Evolutionary conservation across 2,113 vertebrate species (phyloP).

Genomic region (Heterocephalus glaber): DNA sequence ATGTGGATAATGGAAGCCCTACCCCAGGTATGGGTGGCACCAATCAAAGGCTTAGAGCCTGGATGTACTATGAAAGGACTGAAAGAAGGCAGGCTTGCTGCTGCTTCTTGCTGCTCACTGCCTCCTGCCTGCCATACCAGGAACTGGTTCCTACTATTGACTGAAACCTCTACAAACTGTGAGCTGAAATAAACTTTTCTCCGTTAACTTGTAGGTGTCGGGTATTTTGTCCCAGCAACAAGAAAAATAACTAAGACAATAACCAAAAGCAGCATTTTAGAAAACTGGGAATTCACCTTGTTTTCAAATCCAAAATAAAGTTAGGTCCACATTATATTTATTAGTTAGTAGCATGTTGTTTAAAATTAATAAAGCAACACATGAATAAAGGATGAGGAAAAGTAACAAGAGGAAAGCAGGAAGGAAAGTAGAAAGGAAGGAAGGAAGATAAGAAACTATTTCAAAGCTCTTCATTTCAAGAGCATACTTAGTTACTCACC

Average conservation of each 20-base stretch:
- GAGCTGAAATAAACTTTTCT: background rate
- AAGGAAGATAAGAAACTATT: background rate
- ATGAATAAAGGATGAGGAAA: background rate
- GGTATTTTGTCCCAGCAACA: background rate
- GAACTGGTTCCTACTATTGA: background rate
- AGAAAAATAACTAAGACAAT: background rate
- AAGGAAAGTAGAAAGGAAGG: background rate
- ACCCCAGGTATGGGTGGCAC: background rate
- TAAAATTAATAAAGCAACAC: background rate
- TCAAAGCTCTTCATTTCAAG: background rate
- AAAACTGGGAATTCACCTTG: background rate
- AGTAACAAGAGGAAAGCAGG: background rate
- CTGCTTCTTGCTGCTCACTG: background rate
- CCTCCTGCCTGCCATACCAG: background rate
- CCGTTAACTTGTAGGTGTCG: background rate
- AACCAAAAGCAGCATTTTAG: background rate
- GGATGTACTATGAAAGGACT: background rate
- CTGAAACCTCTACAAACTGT: background rate
- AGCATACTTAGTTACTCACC: background rate
- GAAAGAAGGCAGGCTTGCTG: background rate
- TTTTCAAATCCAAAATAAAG: conserved; percentile 14
- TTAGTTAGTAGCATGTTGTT: background rate
- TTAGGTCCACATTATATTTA: background rate
- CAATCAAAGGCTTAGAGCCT: background rate
- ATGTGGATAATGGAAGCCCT: background rate